phyloP scores from a whole-genome alignment of 92 coral and sea anemone species.

The Isaurus tuberculatus region DNA sequence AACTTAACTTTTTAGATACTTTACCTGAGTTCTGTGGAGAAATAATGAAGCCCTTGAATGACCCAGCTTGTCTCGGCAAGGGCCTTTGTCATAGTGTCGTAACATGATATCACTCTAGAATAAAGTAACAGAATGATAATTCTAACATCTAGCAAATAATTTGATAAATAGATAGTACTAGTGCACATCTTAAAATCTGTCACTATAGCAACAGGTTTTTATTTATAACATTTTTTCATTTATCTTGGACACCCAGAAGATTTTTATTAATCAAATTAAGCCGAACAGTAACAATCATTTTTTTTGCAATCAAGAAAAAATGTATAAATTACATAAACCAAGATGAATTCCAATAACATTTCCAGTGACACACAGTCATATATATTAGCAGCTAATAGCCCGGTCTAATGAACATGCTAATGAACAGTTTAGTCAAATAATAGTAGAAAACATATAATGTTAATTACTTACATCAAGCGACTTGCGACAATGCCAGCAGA shows the following conservation, averaged over 20 bases:
- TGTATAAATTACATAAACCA: neutral
- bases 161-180: too few species aligned
- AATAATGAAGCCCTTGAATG: constrained; percentile 87
- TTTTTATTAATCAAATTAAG: too few species aligned
- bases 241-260: too few species aligned
- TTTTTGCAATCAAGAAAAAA: neutral
- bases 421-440: too few species aligned
- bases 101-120: constrained; percentile 81
- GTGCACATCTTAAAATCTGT: neutral
- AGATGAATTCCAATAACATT: neutral
- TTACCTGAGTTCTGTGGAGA: constrained; percentile 87
- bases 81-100: constrained; percentile 91
- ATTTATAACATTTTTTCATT: too few species aligned
- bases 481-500: constrained; percentile 91
- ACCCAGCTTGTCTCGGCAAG: constrained; percentile 86
- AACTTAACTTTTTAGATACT: neutral
- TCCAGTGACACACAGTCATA: too few species aligned
- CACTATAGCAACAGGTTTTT: neutral
- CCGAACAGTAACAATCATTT: too few species aligned
- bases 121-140: neutral
- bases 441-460: too few species aligned
- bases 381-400: too few species aligned
- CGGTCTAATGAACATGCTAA: too few species aligned
- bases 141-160: neutral
- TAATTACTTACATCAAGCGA: constrained; percentile 81